Percentiles rank a stretch among this genome's conserved stretches.
phyloP scores from a whole-genome alignment of 2,113 vertebrate genomes.

The Chamaea fasciata region DNA sequence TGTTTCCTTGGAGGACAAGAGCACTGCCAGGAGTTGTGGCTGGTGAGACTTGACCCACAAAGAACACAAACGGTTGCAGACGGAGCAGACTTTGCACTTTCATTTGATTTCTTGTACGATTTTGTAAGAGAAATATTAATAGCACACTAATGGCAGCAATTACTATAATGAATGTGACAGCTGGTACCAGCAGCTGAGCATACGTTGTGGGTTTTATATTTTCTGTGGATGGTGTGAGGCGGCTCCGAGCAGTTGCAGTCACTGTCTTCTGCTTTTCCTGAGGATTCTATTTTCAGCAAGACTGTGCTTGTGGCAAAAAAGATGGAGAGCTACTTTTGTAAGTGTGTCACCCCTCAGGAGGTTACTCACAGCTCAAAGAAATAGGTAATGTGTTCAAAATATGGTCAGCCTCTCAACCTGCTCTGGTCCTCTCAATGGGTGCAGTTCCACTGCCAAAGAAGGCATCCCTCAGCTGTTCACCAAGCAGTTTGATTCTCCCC shows the following conservation, averaged over 20 bases:
- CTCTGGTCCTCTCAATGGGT: neutral
- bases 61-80: neutral
- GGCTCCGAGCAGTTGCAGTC: neutral
- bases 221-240: neutral
- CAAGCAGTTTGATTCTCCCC: neutral
- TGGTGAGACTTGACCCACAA: neutral
- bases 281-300: conserved; percentile 20
- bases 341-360: conserved; percentile 14
- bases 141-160: conserved; percentile 46
- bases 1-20: neutral
- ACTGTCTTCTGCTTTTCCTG: neutral
- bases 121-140: conserved; percentile 57
- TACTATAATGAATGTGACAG: conserved; percentile 55
- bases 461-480: neutral
- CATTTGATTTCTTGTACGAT: neutral
- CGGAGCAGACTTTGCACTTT: neutral
- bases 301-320: neutral
- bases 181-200: conserved; percentile 46
- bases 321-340: neutral
- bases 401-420: neutral
- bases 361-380: neutral
- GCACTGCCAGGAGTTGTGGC: neutral
- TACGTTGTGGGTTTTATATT: neutral
- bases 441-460: neutral
- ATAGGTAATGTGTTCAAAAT: neutral